phyloP scores from a whole-genome alignment of 2,113 vertebrate genomes.

The Entelurus aequoreus region DNA sequence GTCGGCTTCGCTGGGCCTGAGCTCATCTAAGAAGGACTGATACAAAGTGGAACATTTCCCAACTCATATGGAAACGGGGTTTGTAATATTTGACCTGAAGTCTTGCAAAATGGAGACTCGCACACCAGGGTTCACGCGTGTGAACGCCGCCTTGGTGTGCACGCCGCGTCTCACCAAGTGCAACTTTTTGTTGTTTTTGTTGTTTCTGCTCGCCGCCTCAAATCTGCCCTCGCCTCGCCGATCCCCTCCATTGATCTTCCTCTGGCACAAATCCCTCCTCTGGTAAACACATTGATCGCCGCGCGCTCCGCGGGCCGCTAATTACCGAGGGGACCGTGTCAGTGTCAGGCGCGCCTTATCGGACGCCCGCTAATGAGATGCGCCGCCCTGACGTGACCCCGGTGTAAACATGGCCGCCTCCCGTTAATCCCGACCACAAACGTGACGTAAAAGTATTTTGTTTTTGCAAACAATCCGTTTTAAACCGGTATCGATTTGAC shows the following conservation, averaged over 20 bases:
- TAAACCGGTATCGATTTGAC: too few species aligned
- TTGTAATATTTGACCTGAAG: too few species aligned
- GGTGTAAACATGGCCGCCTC: not conserved
- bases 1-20: too few species aligned
- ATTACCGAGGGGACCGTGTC: conserved; percentile 66
- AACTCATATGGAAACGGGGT: too few species aligned
- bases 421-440: not conserved
- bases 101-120: too few species aligned
- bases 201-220: conserved; percentile 9
- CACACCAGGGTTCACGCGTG: too few species aligned
- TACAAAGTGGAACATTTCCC: too few species aligned
- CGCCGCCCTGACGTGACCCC: not conserved
- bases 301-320: conserved; percentile 60
- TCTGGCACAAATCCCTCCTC: conserved; percentile 47
- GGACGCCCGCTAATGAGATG: conserved; percentile 53
- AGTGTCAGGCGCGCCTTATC: conserved; percentile 53
- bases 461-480: too few species aligned
- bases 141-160: too few species aligned
- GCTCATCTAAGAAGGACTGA: too few species aligned
- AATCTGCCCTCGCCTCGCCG: conserved; percentile 21
- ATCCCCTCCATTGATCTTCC: conserved; percentile 49
- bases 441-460: too few species aligned
- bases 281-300: conserved; percentile 64
- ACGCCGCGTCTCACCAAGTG: not conserved
- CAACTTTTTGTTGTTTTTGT: conserved; percentile 1